These are phyloP conservation scores for Nephrotoma flavescens DNA, from an alignment of 2,888 invertebrate genomes.

Conservation along the genomic window DNA sequence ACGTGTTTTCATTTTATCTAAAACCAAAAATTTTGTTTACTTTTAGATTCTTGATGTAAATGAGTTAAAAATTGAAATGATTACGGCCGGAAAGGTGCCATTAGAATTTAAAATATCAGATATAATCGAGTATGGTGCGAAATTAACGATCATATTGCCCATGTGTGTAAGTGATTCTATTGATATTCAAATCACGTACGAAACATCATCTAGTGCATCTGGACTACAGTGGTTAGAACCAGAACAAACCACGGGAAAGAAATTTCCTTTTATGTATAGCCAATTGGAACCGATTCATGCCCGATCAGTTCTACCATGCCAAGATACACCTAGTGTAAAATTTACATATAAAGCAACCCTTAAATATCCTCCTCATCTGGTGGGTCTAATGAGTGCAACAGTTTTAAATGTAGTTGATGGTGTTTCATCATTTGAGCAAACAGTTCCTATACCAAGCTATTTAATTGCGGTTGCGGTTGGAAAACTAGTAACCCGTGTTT, in stretches of 20 bases:
- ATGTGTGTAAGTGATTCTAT: slow-evolving; percentile 31
- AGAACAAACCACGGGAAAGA: slow-evolving; percentile 75
- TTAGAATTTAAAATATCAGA: slow-evolving; percentile 46
- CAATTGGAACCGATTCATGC: slow-evolving; percentile 83
- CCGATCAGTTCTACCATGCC: slow-evolving; percentile 78
- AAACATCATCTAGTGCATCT: slow-evolving; percentile 59
- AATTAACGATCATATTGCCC: slow-evolving; percentile 55
- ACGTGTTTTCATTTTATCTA: not conserved
- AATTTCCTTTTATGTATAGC: slow-evolving; percentile 72
- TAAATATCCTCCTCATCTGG: slow-evolving; percentile 55
- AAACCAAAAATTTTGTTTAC: not conserved
- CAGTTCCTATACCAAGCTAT: slow-evolving; percentile 78
- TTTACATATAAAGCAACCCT: slow-evolving; percentile 65
- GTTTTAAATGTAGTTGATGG: slow-evolving; percentile 29
- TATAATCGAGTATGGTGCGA: slow-evolving; percentile 58
- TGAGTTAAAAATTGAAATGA: slow-evolving; percentile 48
- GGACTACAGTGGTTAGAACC: slow-evolving; percentile 83
- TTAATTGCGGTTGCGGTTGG: slow-evolving; percentile 83
- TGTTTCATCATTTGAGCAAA: slow-evolving; percentile 48
- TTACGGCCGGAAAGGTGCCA: slow-evolving; percentile 34
- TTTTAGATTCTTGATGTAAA: slow-evolving; percentile 61
- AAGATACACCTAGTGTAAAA: slow-evolving; percentile 85
- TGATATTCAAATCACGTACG: slow-evolving; percentile 46
- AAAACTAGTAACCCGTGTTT: slow-evolving; percentile 51
- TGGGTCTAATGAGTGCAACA: slow-evolving; percentile 80